Conservation (phyloP, 2,888 invertebrate species). For the Lysandra coridon region DNA sequence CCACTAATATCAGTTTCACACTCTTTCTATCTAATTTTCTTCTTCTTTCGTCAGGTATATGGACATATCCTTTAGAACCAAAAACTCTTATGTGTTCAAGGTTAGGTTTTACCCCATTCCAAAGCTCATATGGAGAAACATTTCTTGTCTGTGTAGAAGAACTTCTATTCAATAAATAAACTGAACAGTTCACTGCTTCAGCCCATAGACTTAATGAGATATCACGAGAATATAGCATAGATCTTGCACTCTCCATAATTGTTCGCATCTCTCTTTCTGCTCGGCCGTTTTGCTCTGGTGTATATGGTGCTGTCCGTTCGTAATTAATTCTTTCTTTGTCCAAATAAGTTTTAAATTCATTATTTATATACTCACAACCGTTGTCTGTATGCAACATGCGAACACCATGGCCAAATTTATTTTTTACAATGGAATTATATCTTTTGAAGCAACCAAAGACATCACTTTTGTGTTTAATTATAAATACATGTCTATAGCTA, state of each 20-base stretch:
- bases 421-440: background rate
- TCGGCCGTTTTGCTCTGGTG: too few species aligned
- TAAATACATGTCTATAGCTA: constrained; percentile 7
- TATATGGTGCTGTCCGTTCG: too few species aligned
- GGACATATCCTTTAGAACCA: constrained; percentile 36
- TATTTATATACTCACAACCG: constrained; percentile 1
- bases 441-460: constrained; percentile 9
- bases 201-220: constrained; percentile 40
- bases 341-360: background rate
- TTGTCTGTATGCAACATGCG: constrained; percentile 22
- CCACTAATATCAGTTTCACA: constrained; percentile 5
- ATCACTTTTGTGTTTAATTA: constrained; percentile 14
- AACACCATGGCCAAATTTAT: background rate
- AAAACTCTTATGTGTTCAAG: constrained; percentile 42
- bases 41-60: constrained; percentile 39
- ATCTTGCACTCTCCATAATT: constrained; percentile 40
- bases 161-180: constrained; percentile 41
- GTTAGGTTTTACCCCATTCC: constrained; percentile 39
- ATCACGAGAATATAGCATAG: constrained; percentile 19
- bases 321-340: too few species aligned
- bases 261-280: too few species aligned
- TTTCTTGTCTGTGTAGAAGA: constrained; percentile 38
- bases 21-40: constrained; percentile 35
- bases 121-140: constrained; percentile 45
- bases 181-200: constrained; percentile 40